Percentiles rank a stretch among this genome's conserved stretches.
Evolutionary conservation across 1,140 invertebrate genomes (phyloP).

Genomic region (Caenorhabditis tropicalis): DNA sequence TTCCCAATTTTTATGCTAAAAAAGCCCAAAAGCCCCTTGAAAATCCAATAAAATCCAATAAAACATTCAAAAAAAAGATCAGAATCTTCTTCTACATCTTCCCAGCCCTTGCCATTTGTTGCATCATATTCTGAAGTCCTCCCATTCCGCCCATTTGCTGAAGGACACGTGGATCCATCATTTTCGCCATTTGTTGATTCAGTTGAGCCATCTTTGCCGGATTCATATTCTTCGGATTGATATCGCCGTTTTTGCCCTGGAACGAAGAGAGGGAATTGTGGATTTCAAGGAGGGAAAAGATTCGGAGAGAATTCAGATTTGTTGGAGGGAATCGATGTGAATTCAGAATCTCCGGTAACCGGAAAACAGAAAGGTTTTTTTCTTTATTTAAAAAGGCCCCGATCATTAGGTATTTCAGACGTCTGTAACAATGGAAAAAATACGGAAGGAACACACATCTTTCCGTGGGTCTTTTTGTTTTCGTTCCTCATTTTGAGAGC

Average conservation of each 20-base stretch:
- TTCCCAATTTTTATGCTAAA: not conserved
- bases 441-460: no score
- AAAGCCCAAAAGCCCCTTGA: not conserved
- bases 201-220: conserved; percentile 96
- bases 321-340: no score
- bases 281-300: not conserved
- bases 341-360: no score
- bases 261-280: conserved; percentile 40
- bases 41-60: not conserved
- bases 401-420: no score
- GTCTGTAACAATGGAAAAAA: no score
- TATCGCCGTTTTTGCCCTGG: conserved; percentile 82
- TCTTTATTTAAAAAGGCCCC: no score
- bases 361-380: no score
- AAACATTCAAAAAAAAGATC: not conserved
- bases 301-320: not conserved
- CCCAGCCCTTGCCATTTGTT: conserved; percentile 80
- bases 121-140: conserved; percentile 96
- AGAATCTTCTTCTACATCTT: conserved; percentile 43
- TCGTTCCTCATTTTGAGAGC: no score
- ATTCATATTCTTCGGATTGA: conserved; percentile 94
- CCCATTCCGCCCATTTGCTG: conserved; percentile 94
- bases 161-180: conserved; percentile 98
- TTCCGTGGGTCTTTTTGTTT: no score
- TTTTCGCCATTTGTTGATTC: conserved; percentile 99